Conservation (phyloP, 2,797 vertebrate genomes). For the Tenualosa thibaudeaui region DNA sequence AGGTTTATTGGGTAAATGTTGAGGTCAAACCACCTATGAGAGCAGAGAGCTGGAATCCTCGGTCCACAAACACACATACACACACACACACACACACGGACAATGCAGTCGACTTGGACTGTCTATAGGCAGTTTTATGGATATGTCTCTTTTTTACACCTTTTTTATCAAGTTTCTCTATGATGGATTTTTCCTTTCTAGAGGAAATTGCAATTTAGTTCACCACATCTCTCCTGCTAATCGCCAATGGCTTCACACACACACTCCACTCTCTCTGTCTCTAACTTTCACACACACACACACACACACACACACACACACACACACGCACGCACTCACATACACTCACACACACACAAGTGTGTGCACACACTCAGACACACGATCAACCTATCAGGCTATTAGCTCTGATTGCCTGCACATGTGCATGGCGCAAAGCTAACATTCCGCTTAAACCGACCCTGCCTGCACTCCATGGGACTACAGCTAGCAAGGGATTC, state of each 20-base stretch:
- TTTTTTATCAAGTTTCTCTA: neutral
- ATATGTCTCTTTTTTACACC: neutral
- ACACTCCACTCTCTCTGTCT: neutral
- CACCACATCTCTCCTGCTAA: neutral
- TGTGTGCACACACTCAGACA: neutral
- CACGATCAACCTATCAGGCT: slow-evolving; percentile 15
- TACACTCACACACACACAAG: neutral
- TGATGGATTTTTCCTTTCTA: neutral
- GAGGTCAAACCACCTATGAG: slow-evolving; percentile 50
- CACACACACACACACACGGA: neutral
- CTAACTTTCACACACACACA: neutral
- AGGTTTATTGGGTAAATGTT: slow-evolving; percentile 56
- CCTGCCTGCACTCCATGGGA: neutral
- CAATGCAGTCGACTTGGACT: neutral
- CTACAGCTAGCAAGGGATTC: neutral
- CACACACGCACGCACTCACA: neutral
- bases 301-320: neutral
- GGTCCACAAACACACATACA: neutral
- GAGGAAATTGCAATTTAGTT: neutral
- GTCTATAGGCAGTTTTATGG: neutral
- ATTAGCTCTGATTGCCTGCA: slow-evolving; percentile 17
- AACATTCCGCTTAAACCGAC: neutral
- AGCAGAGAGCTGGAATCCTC: neutral
- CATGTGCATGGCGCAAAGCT: slow-evolving; percentile 9
- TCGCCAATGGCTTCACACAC: slow-evolving; percentile 7